Percentiles rank a stretch among this genome's conserved stretches.
phyloP scores from a whole-genome alignment of 2,888 invertebrate species.

The Orgyia antiqua region DNA sequence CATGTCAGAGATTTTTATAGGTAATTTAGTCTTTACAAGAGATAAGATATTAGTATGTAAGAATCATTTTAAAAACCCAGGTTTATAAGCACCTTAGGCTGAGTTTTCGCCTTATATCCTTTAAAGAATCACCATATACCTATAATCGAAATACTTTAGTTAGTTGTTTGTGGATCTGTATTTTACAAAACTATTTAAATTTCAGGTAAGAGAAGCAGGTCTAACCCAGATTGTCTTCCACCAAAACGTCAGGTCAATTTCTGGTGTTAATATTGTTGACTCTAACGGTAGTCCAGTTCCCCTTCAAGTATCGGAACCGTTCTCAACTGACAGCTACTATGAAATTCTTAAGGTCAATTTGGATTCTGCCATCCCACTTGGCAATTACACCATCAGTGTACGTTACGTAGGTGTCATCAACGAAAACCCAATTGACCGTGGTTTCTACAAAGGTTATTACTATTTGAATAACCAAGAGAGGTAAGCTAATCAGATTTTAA shows the following conservation, averaged over 20 bases:
- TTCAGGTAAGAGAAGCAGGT: conserved; percentile 42
- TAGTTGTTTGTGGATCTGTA: no score
- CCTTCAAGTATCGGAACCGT: conserved; percentile 37
- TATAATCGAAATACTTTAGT: no score
- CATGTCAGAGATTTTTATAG: no score
- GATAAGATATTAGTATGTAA: no score
- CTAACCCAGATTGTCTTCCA: conserved; percentile 59
- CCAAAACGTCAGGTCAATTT: conserved; percentile 54
- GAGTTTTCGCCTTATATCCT: no score
- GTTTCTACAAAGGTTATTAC: conserved; percentile 67
- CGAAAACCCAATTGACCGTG: conserved; percentile 58
- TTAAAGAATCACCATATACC: no score
- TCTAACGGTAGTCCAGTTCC: conserved; percentile 28
- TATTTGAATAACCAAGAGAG: conserved; percentile 36
- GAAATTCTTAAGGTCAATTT: conserved; percentile 56
- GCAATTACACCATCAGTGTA: conserved; percentile 49
- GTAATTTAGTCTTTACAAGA: no score
- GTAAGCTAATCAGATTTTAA: no score
- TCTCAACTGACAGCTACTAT: conserved; percentile 46
- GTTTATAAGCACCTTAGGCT: no score
- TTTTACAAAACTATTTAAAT: no score
- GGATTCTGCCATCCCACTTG: conserved; percentile 33
- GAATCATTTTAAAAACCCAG: no score
- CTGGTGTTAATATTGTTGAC: conserved; percentile 35
- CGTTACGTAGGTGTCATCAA: conserved; percentile 51